Evolutionary conservation across 2,797 vertebrate species (phyloP).

Genomic region (Chrysocyon brachyurus): DNA sequence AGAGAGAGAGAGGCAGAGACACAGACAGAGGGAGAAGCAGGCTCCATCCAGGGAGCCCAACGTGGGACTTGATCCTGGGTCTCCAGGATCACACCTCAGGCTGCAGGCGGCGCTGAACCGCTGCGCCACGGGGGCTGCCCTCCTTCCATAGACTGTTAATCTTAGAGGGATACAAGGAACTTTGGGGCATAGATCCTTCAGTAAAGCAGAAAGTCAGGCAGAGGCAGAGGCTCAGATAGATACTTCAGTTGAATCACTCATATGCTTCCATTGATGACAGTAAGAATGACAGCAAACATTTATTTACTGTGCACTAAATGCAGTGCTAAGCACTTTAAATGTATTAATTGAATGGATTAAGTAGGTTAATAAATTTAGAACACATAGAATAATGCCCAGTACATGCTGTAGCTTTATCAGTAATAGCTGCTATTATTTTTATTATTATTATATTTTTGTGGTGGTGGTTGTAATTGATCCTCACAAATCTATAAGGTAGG

Average conservation of each 20-base stretch:
- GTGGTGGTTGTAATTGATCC: slow-evolving; percentile 41
- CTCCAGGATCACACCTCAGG: no score
- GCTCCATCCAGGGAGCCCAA: no score
- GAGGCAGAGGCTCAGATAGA: neutral
- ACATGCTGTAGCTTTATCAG: neutral
- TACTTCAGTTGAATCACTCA: neutral
- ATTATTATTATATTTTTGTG: neutral
- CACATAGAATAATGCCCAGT: slow-evolving; percentile 10
- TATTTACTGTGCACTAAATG: neutral
- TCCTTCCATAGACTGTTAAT: neutral
- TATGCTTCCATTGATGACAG: neutral
- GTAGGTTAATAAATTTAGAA: slow-evolving; percentile 27
- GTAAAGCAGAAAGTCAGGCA: neutral
- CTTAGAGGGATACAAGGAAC: slow-evolving; percentile 6
- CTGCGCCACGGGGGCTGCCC: no score
- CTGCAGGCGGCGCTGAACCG: no score
- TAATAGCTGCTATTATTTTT: neutral
- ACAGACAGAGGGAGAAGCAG: no score
- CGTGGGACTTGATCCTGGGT: no score
- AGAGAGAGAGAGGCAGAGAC: no score
- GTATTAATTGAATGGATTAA: slow-evolving; percentile 42
- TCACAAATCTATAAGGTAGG: neutral
- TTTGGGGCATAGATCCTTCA: neutral
- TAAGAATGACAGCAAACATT: slow-evolving; percentile 8
- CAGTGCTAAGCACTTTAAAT: slow-evolving; percentile 23